A percentile compares a stretch with the other conserved stretches of the same genome.
Evolutionary conservation across 2,888 invertebrate species (phyloP).

Genomic region (Drosophila mettleri): DNA sequence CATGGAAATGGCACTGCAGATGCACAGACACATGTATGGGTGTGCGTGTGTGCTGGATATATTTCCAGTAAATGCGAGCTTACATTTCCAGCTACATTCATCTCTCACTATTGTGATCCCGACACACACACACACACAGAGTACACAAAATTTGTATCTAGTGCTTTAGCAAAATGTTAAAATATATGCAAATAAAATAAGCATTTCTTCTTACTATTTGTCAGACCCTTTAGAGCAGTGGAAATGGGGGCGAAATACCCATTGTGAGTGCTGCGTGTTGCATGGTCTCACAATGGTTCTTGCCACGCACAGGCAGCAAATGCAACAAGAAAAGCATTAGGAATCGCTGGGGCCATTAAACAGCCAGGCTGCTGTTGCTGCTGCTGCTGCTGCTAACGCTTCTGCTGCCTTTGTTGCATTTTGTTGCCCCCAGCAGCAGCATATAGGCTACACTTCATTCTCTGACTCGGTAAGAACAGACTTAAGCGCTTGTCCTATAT

Average conservation of each 20-base stretch:
- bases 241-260: constrained; percentile 1
- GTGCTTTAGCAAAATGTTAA: constrained; percentile 59
- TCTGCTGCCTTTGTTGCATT: constrained; percentile 19
- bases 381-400: background rate
- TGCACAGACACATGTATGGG: constrained; percentile 2
- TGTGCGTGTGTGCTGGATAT: constrained; percentile 11
- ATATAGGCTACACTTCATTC: constrained; percentile 4
- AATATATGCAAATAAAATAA: constrained; percentile 78
- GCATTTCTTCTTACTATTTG: constrained; percentile 66
- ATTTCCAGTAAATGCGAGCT: constrained; percentile 33
- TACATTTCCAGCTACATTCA: constrained; percentile 67
- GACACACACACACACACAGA: constrained; percentile 27
- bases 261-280: constrained; percentile 38
- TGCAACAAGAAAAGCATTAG: constrained; percentile 22
- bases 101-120: constrained; percentile 47
- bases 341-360: constrained; percentile 33
- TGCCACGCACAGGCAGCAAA: constrained; percentile 28
- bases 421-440: constrained; percentile 11
- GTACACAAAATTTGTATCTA: constrained; percentile 28
- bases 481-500: constrained; percentile 5
- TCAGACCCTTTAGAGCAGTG: constrained; percentile 39
- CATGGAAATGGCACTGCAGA: constrained; percentile 59
- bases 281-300: constrained; percentile 46
- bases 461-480: constrained; percentile 1
- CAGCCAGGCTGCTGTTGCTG: constrained; percentile 6